Conservation (phyloP, 2,888 invertebrate genomes). For the Ophion ventricosus region DNA sequence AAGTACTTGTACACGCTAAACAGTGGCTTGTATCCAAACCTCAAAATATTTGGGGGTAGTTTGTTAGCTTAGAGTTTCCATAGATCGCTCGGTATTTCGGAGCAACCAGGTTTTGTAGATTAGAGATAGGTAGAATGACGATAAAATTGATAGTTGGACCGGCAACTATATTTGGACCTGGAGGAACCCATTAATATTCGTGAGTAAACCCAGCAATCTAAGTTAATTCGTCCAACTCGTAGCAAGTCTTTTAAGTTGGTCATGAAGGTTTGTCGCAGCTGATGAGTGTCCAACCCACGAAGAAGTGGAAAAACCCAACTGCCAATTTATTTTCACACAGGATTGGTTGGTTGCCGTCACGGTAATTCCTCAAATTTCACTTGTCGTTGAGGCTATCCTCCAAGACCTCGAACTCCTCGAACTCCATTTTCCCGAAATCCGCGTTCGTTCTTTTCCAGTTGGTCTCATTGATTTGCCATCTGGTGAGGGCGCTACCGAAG, state of each 20-base stretch:
- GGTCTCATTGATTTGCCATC: conserved; percentile 82
- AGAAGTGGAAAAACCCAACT: neutral
- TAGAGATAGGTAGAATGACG: neutral
- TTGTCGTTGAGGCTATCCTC: conserved; percentile 86
- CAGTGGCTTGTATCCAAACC: neutral
- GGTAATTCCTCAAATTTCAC: conserved; percentile 44
- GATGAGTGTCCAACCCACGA: neutral
- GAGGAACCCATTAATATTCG: too few species aligned
- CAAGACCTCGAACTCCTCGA: conserved; percentile 91
- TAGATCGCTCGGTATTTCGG: neutral
- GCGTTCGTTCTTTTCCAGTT: conserved; percentile 85
- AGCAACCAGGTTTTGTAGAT: neutral
- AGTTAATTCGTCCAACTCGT: neutral
- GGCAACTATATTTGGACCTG: neutral
- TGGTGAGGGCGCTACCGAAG: conserved; percentile 77
- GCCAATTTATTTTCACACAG: neutral
- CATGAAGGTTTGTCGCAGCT: neutral
- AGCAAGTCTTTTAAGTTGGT: neutral
- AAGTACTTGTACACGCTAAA: too few species aligned
- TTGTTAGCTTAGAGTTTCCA: neutral
- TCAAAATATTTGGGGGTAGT: neutral
- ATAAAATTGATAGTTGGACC: neutral
- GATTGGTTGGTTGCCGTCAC: neutral
- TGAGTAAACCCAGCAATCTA: too few species aligned
- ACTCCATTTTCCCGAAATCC: conserved; percentile 93